Base-by-base conservation (phyloP, 2,888 invertebrate species). In the Lasioglossum malachurum region DNA sequence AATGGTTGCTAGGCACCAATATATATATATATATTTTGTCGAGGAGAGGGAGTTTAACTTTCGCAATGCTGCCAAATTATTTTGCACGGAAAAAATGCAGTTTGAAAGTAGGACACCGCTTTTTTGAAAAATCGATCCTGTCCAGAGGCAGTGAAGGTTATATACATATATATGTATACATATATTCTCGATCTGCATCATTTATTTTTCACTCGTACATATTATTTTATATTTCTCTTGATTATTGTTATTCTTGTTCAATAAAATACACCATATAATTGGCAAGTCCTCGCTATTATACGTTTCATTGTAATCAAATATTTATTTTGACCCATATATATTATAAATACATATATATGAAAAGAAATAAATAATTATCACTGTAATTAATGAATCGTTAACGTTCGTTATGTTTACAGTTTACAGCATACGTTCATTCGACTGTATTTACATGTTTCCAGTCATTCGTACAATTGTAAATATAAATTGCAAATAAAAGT, bases 1-100 rank as follows among this genome's bases (percentile, higher is more conserved):
- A 86, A 84, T 78, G 91, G 91, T 91, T 91, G 91, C 91, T 89
- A 90, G 83, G 91, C 89, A 88, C 86, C 84, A 82, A 77, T 78
- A 57, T 57, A 57, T 64, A 41, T 82, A 83, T 57, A 64, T 31
- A 31, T 81, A 83, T 69, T 44, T 44, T 84, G 80, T 60, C 78
- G 64, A 74, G 80, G 73, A 44, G 82, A 71, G 84, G 81, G 80
- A 75, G 84, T 83, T 79, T 88, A 91, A 90, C 88, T 90, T 88
- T 88, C 80, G 87, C 91, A 74, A 86, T 53, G 91, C 91, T 91
- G 91, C 87, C 88, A 90, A 91, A 86, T 87, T 81, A 76, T 74
- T 80, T 78, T 41, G 23, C 60, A 38, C 77, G n/a, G 49, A 27
- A 76, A 75, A 80, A 80, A 74, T 35, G 71, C 38, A 2, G 38